phyloP scores from a whole-genome alignment of 2,888 invertebrate genomes.

The Cynaeus angustus region DNA sequence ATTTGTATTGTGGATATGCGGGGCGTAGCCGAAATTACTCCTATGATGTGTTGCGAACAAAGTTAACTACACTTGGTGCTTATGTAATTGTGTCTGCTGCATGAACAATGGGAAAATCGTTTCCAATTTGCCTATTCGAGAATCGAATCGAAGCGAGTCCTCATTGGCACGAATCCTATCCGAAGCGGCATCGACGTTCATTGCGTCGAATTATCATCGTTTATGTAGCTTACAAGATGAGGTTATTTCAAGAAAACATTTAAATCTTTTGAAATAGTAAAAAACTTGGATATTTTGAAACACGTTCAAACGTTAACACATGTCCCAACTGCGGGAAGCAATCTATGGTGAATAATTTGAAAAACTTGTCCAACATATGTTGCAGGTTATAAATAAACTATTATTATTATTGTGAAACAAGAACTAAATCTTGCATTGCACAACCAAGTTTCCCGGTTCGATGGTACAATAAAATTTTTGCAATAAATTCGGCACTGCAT shows the following conservation, averaged over 20 bases:
- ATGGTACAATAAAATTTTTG: slow-evolving; percentile 26
- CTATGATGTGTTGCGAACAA: slow-evolving; percentile 29
- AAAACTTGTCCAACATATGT: too few species aligned
- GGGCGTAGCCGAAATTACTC: slow-evolving; percentile 29
- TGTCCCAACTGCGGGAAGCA: too few species aligned
- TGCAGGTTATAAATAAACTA: too few species aligned
- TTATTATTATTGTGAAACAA: too few species aligned
- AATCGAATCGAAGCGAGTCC: neutral
- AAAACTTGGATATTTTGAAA: too few species aligned
- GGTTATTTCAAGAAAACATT: too few species aligned
- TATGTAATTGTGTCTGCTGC: slow-evolving; percentile 28
- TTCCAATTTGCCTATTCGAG: slow-evolving; percentile 10
- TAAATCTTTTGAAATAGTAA: too few species aligned
- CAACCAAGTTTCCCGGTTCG: slow-evolving; percentile 12
- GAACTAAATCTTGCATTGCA: neutral
- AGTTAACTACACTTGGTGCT: slow-evolving; percentile 30
- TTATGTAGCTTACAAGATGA: neutral
- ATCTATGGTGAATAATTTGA: too few species aligned
- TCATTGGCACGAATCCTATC: neutral
- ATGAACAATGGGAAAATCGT: slow-evolving; percentile 29
- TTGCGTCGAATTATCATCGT: slow-evolving; percentile 1
- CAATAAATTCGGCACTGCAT: slow-evolving; percentile 45
- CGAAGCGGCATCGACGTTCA: slow-evolving; percentile 1
- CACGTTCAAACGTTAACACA: too few species aligned
- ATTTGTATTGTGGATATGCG: slow-evolving; percentile 52